Base-by-base conservation (phyloP, 1,140 invertebrate genomes). In the Caenorhabditis inopinata region DNA sequence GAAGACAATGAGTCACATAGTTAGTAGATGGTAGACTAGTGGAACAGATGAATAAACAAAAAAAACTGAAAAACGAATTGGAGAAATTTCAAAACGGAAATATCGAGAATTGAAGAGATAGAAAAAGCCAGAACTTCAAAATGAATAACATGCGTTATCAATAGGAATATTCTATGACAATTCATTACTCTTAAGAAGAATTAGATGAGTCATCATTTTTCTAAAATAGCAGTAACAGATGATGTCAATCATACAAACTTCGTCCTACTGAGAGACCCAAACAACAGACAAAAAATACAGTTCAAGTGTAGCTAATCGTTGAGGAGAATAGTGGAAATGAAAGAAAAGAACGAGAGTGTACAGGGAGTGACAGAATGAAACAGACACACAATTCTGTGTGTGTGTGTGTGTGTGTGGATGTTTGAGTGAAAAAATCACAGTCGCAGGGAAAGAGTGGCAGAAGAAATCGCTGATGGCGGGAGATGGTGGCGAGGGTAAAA, bases 201-300 rank as follows among this genome's bases (percentile, higher is more conserved):
- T 38, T 42, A 38, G 18, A 68, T 68, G 58, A 68, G 16, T 68
- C 58, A 38, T 68, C n/a, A 18, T 38, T 5, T 27, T 68, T 12
- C 9, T n/a, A n/a, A n/a, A n/a, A n/a, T n/a, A n/a, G n/a, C n/a
- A n/a, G n/a, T n/a, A n/a, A n/a, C n/a, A n/a, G n/a, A n/a, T n/a
- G n/a, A n/a, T n/a, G n/a, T n/a, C n/a, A n/a, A n/a, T n/a, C n/a
- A n/a, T n/a, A n/a, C 11, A 14, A 68, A 1, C 16, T 38, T 4
- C 27, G 14, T 7, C 9, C 51, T 1, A 32, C 23, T 23, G 1
- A 62, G 16, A 42, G 32, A 38, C 58, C 35, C 58, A 68, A 68
- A 68, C 58, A 68, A 68, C 58, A 68, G 58, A 68, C 58, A 68
- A 68, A 68, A 68, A 25, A 68, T 68, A 68, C 58, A 68, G 58